Evolutionary conservation across 2,888 invertebrate species (phyloP), one percentile per base, ranked within the genome.

Genomic region (Smittia aterrima): DNA sequence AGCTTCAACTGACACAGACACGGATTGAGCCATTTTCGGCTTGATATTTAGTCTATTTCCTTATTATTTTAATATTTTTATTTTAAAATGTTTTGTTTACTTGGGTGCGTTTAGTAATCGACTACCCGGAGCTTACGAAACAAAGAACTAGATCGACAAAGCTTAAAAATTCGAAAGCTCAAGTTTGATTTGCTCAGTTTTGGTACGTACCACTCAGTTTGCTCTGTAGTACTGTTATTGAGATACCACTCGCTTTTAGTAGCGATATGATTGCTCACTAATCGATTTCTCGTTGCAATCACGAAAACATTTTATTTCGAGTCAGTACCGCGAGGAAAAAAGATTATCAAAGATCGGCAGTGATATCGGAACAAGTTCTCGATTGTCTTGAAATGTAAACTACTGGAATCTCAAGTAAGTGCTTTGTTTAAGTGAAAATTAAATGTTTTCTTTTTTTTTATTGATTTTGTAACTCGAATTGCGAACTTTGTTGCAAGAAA

Each of bases 1-100:
- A 67, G 96, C 95, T 84, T 98, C 97, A 47, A 98, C 92, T 24
- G 93, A 93, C 82, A 96, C 67, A 18, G 67, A 47, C 11, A 67
- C 40, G 13, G 67, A 67, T 25, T 67, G 67, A n/a, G 67, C 67
- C 67, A 67, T 67, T 67, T 67, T 67, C 22, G 16, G 58, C 18
- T 22, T 20, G 18, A 3, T 20, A 18, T 58, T 58, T n/a, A 1
- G 1, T 6, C 6, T 58, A 58, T 20, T 22, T 58, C 16, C 22
- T 18, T 58, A 3, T 18, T 2, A 47, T 47, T n/a, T 6, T 47
- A 16, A 47, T n/a, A 22, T 18, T 7, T 47, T 20, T 58, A 58
- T 20, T 58, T 58, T 22, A 18, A 58, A 20, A n/a, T 20, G 1
- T 20, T 20, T 58, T 58, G 58, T 58, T 20, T 58, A 58, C 58